phyloP scores from a whole-genome alignment of 2,888 invertebrate species.

The Deroplatys truncata region DNA sequence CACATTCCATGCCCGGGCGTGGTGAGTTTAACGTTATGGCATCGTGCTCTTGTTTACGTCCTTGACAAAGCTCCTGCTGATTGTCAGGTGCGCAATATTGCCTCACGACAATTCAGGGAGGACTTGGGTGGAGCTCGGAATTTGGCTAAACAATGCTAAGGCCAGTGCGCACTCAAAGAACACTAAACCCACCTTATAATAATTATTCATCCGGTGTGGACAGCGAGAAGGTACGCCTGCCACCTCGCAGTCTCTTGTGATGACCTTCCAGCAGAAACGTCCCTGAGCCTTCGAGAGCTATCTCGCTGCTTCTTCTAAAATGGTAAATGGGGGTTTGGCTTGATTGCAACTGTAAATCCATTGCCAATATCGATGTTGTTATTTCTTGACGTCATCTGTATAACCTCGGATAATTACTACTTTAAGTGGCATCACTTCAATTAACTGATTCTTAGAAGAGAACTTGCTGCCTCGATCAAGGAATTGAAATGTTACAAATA shows the following conservation, averaged over 20 bases:
- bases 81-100: not conserved
- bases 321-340: no score
- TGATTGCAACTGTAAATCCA: no score
- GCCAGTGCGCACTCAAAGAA: not conserved
- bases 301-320: no score
- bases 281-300: no score
- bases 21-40: not conserved
- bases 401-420: no score
- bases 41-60: not conserved
- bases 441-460: no score
- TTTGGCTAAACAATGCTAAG: not conserved
- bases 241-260: not conserved
- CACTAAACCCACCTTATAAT: not conserved
- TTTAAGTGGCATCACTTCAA: no score
- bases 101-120: not conserved
- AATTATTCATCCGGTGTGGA: not conserved
- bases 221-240: not conserved
- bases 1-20: not conserved
- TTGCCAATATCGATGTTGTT: no score
- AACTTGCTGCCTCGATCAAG: no score
- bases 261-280: not conserved
- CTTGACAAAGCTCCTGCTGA: not conserved
- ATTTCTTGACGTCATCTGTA: no score
- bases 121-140: not conserved
- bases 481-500: no score